Percentiles rank a stretch among this genome's conserved stretches.
Evolutionary conservation across 2,888 invertebrate genomes (phyloP).

Genomic region (Ormyrus pomaceus): DNA sequence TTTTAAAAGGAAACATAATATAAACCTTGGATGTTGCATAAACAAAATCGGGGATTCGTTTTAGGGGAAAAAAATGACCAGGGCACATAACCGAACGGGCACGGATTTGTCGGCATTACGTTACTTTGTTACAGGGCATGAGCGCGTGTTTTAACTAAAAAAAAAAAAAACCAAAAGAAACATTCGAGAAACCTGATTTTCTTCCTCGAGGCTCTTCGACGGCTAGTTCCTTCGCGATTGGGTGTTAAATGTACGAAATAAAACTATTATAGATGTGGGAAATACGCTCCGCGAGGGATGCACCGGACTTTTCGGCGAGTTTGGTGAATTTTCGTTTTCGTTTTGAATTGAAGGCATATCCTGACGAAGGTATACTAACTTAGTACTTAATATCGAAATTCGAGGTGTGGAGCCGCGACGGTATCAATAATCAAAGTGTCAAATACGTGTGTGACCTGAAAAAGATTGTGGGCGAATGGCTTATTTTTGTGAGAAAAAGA

Average conservation of each 20-base stretch:
- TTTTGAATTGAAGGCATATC: slow-evolving; percentile 3
- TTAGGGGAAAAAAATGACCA: slow-evolving; percentile 8
- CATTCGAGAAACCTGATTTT: slow-evolving; percentile 27
- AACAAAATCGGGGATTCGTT: slow-evolving; percentile 3
- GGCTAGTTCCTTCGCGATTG: slow-evolving; percentile 51
- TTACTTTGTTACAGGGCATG: slow-evolving; percentile 20
- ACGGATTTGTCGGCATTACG: slow-evolving; percentile 18
- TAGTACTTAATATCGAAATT: slow-evolving; percentile 18
- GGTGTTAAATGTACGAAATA: slow-evolving; percentile 53
- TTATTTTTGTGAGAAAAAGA: background rate
- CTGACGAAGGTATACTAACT: background rate
- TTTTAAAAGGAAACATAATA: slow-evolving; percentile 41
- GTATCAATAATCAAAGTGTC: background rate
- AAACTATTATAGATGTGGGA: slow-evolving; percentile 27
- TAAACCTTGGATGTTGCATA: slow-evolving; percentile 37
- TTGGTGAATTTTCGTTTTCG: background rate
- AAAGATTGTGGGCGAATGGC: background rate
- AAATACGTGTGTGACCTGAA: background rate
- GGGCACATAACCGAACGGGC: background rate
- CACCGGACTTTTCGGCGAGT: slow-evolving; percentile 25
- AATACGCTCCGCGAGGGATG: slow-evolving; percentile 29
- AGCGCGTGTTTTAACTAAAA: slow-evolving; percentile 27
- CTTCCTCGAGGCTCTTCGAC: slow-evolving; percentile 55
- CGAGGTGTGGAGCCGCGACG: background rate
- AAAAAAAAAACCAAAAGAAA: background rate